A percentile compares a stretch with the other conserved stretches of the same genome.
Evolutionary conservation across 2,797 vertebrate genomes (phyloP).

Genomic region (Hyperoplus lanceolatus): DNA sequence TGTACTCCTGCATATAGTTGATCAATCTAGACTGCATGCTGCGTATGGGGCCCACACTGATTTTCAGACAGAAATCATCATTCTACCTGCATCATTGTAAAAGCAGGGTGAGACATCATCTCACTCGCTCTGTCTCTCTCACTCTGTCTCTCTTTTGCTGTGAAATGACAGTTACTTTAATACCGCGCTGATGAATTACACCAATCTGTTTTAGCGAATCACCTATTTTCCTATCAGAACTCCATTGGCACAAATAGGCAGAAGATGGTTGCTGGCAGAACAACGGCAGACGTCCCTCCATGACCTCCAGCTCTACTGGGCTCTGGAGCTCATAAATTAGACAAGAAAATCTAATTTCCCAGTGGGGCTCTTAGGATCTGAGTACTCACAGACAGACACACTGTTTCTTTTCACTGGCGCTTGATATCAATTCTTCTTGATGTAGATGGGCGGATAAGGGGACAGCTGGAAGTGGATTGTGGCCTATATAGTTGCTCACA

Average conservation of each 20-base stretch:
- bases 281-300: conserved; percentile 45
- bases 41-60: conserved; percentile 5
- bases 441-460: conserved; percentile 76
- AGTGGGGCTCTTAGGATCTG: conserved; percentile 69
- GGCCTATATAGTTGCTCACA: conserved; percentile 67
- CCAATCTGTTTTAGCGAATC: conserved; percentile 63
- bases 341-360: conserved; percentile 81
- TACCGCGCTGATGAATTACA: conserved; percentile 55
- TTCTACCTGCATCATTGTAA: conserved; percentile 40
- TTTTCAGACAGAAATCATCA: conserved; percentile 24
- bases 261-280: conserved; percentile 50
- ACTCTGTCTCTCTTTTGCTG: conserved; percentile 4
- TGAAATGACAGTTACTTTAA: conserved; percentile 50
- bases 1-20: conserved; percentile 2
- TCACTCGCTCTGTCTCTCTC: conserved; percentile 3
- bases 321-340: conserved; percentile 80
- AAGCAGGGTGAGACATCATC: conserved; percentile 50
- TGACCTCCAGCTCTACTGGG: conserved; percentile 67
- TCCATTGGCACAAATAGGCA: conserved; percentile 56
- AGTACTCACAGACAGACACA: conserved; percentile 56
- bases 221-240: conserved; percentile 58
- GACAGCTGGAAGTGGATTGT: conserved; percentile 63
- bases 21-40: conserved; percentile 3
- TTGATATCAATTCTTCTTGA: conserved; percentile 77
- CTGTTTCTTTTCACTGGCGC: conserved; percentile 65